A percentile compares a stretch with the other conserved stretches of the same genome.
Evolutionary conservation across 2,113 vertebrate species (phyloP).

Genomic region (Macrotis lagotis): DNA sequence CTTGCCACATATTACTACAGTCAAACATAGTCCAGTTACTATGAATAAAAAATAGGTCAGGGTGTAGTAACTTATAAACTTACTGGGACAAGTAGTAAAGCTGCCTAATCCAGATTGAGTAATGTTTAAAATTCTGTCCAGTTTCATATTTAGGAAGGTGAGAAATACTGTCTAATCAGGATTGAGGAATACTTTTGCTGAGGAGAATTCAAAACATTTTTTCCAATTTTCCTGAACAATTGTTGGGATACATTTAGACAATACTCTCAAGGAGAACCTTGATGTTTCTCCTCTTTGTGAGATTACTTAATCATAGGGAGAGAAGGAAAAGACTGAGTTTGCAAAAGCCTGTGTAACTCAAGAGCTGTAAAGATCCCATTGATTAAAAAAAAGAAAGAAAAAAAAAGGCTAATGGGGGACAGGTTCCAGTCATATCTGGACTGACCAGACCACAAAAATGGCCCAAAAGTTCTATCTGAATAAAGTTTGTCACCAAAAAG

Average conservation of each 20-base stretch:
- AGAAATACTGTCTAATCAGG: background rate
- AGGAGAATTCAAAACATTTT: background rate
- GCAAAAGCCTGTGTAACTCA: background rate
- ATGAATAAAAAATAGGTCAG: background rate
- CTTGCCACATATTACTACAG: background rate
- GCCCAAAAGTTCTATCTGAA: background rate
- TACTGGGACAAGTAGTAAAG: background rate
- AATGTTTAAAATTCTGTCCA: background rate
- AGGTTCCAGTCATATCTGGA: background rate
- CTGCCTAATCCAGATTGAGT: background rate
- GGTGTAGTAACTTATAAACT: background rate
- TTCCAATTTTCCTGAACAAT: background rate
- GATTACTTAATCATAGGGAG: background rate
- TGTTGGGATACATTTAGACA: background rate
- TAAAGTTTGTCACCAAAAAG: background rate
- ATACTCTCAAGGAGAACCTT: background rate
- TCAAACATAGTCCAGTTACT: background rate
- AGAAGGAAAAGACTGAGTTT: background rate
- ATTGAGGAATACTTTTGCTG: background rate
- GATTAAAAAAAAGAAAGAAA: background rate
- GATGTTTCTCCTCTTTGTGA: background rate
- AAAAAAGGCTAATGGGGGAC: too few relatives aligned
- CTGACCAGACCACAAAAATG: background rate
- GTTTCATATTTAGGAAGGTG: background rate
- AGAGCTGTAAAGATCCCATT: background rate